Conservation (phyloP, 2,888 invertebrate species). For the Magallana nippona region DNA sequence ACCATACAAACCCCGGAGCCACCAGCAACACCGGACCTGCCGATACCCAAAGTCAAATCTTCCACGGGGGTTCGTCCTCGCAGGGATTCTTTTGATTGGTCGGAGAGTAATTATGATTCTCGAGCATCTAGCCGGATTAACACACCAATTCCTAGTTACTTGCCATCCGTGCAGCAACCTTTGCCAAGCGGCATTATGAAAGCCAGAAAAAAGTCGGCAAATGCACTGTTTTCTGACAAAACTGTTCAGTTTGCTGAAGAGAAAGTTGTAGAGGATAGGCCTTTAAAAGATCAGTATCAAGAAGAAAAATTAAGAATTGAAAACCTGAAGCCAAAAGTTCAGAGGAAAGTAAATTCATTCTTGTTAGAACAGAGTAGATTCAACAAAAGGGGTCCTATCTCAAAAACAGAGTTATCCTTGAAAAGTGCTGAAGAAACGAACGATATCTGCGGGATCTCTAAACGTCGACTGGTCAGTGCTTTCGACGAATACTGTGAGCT, state of each 20-base stretch:
- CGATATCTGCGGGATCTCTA: constrained; percentile 38
- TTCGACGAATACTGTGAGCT: constrained; percentile 66
- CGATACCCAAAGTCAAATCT: not conserved
- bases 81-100: not conserved
- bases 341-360: constrained; percentile 37
- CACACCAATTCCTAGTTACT: constrained; percentile 40
- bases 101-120: not conserved
- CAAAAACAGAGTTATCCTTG: constrained; percentile 2
- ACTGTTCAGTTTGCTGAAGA: constrained; percentile 26
- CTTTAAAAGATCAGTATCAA: constrained; percentile 13
- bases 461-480: constrained; percentile 59
- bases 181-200: constrained; percentile 19
- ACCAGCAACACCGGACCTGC: not conserved
- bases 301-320: constrained; percentile 31
- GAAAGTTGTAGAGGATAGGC: not conserved
- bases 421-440: not conserved
- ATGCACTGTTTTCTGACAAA: not conserved
- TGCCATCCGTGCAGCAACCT: constrained; percentile 25
- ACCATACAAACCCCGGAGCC: not conserved
- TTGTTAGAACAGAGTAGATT: constrained; percentile 34
- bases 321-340: constrained; percentile 16
- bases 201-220: constrained; percentile 1
- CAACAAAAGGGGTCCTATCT: constrained; percentile 31
- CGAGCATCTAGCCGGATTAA: not conserved
- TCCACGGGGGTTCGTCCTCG: not conserved